Percentiles rank a stretch among this genome's conserved stretches.
These are phyloP conservation scores for Anadara kagoshimensis DNA, from an alignment of 1,140 invertebrate species.

Conservation along the genomic window DNA sequence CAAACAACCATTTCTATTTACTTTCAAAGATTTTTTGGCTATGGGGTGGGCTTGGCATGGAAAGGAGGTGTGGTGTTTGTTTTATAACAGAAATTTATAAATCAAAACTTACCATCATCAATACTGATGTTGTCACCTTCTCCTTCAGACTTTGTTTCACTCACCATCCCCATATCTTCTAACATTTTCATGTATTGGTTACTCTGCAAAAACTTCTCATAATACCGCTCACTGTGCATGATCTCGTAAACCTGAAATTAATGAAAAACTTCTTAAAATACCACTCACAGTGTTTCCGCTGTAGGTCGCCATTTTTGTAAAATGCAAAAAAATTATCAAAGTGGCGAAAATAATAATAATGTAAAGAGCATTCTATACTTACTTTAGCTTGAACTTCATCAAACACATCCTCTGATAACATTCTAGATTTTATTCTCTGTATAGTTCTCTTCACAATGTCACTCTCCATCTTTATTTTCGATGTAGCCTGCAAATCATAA, in stretches of 20 bases:
- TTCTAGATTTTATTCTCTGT: conserved; percentile 79
- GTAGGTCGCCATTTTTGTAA: no score
- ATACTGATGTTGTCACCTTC: conserved; percentile 59
- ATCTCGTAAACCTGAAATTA: conserved; percentile 71
- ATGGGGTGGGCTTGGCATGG: background rate
- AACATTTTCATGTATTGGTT: conserved; percentile 84
- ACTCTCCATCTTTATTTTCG: conserved; percentile 81
- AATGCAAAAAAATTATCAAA: no score
- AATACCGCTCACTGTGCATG: conserved; percentile 79
- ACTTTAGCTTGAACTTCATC: conserved; percentile 84
- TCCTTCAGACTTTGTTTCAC: conserved; percentile 61
- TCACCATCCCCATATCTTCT: conserved; percentile 83
- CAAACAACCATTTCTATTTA: no score
- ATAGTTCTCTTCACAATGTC: conserved; percentile 80
- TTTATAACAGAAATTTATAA: background rate
- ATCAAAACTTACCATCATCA: conserved; percentile 60
- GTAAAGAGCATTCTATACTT: conserved; percentile 20
- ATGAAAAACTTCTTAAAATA: no score
- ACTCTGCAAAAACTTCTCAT: conserved; percentile 83
- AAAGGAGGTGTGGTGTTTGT: background rate
- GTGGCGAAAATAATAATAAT: background rate
- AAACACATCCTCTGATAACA: conserved; percentile 84
- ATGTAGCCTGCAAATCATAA: conserved; percentile 76
- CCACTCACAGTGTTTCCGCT: no score
- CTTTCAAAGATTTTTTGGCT: background rate